A percentile compares a stretch with the other conserved stretches of the same genome.
Conservation (phyloP, 2,797 vertebrate genomes). For the Lithobates sylvaticus region DNA sequence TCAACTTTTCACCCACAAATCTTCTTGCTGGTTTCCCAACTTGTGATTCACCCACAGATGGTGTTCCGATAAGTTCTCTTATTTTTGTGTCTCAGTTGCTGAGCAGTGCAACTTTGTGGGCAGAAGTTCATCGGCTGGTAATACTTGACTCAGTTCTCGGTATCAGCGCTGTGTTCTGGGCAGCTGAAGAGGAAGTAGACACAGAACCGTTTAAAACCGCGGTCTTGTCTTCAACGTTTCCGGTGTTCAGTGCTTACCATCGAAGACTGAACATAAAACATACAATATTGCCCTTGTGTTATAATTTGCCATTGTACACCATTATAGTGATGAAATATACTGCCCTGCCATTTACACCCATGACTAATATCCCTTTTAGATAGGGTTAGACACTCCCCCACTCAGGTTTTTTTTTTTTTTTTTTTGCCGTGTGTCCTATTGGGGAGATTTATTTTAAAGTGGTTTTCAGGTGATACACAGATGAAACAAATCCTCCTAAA, state of each 20-base stretch:
- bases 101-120: slow-evolving; percentile 6
- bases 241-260: slow-evolving; percentile 6
- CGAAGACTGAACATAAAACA: neutral
- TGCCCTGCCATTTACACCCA: too few relatives aligned
- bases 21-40: neutral
- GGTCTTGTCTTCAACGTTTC: slow-evolving; percentile 7
- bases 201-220: neutral
- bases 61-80: neutral
- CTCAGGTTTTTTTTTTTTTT: too few relatives aligned
- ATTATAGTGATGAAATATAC: too few relatives aligned
- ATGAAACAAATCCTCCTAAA: too few relatives aligned
- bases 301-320: neutral
- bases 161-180: slow-evolving; percentile 17
- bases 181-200: slow-evolving; percentile 46
- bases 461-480: too few relatives aligned
- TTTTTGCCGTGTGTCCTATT: too few relatives aligned
- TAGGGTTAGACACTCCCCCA: too few relatives aligned
- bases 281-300: neutral
- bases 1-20: slow-evolving; percentile 13
- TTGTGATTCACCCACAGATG: slow-evolving; percentile 33
- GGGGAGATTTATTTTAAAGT: too few relatives aligned
- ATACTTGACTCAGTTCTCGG: slow-evolving; percentile 40
- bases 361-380: too few relatives aligned
- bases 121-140: slow-evolving; percentile 1
- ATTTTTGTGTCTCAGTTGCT: neutral